Evolutionary conservation across 2,797 vertebrate genomes (phyloP).

Genomic region (Mormyrops attenuatus): DNA sequence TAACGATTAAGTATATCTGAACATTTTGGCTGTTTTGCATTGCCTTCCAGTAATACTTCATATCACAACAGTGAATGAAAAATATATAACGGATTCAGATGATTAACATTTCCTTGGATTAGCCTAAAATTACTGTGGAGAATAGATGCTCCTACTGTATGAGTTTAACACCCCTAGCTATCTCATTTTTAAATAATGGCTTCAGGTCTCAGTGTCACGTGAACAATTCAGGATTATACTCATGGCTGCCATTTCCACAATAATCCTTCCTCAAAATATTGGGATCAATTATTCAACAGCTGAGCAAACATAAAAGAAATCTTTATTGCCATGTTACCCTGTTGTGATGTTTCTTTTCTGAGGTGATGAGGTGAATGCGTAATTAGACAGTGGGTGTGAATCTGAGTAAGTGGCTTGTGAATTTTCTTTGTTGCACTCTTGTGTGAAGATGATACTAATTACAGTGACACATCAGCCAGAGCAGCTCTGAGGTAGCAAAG

Average conservation of each 20-base stretch:
- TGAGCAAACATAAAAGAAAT: neutral
- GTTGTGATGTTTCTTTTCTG: neutral
- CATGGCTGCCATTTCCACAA: neutral
- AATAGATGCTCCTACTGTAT: neutral
- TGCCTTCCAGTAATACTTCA: neutral
- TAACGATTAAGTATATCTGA: neutral
- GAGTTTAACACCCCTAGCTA: neutral
- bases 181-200: neutral
- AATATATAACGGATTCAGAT: neutral
- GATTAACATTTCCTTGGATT: neutral
- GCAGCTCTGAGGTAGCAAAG: neutral
- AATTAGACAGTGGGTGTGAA: neutral
- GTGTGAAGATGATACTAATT: neutral
- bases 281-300: neutral
- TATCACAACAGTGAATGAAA: neutral
- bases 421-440: neutral
- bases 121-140: neutral
- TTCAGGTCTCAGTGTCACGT: slow-evolving; percentile 6
- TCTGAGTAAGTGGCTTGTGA: neutral
- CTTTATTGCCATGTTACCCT: neutral
- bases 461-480: neutral
- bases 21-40: neutral
- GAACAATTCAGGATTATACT: neutral
- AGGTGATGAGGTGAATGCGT: neutral
- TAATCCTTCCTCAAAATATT: neutral